phyloP scores from a whole-genome alignment of 2,888 invertebrate species.

The Metopia argyrocephala region DNA sequence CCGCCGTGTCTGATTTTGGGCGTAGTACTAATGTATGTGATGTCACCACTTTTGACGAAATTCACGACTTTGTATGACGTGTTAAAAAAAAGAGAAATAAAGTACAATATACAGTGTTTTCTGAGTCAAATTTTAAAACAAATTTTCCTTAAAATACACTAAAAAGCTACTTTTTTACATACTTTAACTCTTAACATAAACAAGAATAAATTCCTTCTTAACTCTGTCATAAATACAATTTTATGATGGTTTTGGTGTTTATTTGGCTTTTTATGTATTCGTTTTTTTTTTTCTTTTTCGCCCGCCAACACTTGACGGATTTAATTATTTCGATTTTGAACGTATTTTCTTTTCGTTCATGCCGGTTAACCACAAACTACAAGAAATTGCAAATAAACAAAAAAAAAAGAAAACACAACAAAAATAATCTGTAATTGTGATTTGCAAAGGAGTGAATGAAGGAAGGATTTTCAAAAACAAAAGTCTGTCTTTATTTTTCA shows the following conservation, averaged over 20 bases:
- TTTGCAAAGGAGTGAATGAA: conserved; percentile 28
- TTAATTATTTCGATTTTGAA: conserved; percentile 76
- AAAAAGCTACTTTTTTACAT: too few species aligned
- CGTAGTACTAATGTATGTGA: too few species aligned
- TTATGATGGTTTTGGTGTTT: conserved; percentile 15
- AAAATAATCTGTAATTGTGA: conserved; percentile 53
- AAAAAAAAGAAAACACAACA: conserved; percentile 19
- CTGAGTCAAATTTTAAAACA: too few species aligned
- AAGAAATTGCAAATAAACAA: conserved; percentile 3
- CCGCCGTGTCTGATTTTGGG: too few species aligned
- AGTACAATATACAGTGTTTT: too few species aligned
- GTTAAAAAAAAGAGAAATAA: too few species aligned
- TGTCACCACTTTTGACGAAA: too few species aligned
- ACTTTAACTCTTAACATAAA: too few species aligned
- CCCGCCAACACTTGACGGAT: conserved; percentile 77
- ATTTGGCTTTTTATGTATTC: conserved; percentile 1
- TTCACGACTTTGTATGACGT: too few species aligned
- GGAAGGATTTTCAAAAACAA: conserved; percentile 17
- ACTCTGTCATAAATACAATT: conserved; percentile 10
- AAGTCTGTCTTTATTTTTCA: neutral
- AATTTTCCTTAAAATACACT: too few species aligned
- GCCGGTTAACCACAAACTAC: conserved; percentile 42
- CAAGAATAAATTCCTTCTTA: neutral
- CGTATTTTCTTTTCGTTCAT: conserved; percentile 44
- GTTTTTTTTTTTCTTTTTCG: conserved; percentile 47